These are phyloP conservation scores for Melanophora roralis DNA, from an alignment of 2,888 invertebrate genomes.

Conservation along the genomic window DNA sequence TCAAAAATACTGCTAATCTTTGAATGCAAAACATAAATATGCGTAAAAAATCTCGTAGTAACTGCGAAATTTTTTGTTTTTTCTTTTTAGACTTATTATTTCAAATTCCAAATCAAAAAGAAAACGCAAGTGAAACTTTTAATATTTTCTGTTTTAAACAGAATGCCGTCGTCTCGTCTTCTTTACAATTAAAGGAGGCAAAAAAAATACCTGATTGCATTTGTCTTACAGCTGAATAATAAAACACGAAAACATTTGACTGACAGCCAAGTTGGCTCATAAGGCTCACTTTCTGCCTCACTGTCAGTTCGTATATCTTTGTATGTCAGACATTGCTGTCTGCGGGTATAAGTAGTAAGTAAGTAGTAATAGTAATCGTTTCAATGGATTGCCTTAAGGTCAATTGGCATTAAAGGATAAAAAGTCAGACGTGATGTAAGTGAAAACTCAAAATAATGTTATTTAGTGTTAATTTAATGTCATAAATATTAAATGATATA, in stretches of 20 bases:
- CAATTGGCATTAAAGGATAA: constrained; percentile 44
- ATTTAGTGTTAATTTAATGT: constrained; percentile 53
- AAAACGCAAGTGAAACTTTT: constrained; percentile 60
- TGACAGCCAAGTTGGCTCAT: constrained; percentile 36
- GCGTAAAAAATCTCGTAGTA: constrained; percentile 51
- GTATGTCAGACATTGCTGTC: background rate
- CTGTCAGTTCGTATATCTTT: constrained; percentile 3
- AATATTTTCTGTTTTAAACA: constrained; percentile 10
- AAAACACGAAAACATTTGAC: constrained; percentile 32
- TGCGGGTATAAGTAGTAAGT: background rate
- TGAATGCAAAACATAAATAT: constrained; percentile 19
- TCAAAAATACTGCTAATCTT: background rate
- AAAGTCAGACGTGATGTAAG: constrained; percentile 52
- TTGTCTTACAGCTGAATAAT: constrained; percentile 27
- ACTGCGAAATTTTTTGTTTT: constrained; percentile 37
- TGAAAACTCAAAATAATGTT: constrained; percentile 43
- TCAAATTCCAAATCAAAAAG: constrained; percentile 18
- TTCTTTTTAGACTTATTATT: background rate
- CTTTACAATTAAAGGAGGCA: background rate
- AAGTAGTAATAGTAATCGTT: background rate
- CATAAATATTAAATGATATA: constrained; percentile 20
- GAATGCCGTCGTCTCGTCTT: constrained; percentile 28
- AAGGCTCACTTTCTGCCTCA: constrained; percentile 22
- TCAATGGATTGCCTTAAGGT: constrained; percentile 17
- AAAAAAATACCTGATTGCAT: constrained; percentile 11